Evolutionary conservation across 2,113 vertebrate species (phyloP).

Genomic region (Cacatua alba): DNA sequence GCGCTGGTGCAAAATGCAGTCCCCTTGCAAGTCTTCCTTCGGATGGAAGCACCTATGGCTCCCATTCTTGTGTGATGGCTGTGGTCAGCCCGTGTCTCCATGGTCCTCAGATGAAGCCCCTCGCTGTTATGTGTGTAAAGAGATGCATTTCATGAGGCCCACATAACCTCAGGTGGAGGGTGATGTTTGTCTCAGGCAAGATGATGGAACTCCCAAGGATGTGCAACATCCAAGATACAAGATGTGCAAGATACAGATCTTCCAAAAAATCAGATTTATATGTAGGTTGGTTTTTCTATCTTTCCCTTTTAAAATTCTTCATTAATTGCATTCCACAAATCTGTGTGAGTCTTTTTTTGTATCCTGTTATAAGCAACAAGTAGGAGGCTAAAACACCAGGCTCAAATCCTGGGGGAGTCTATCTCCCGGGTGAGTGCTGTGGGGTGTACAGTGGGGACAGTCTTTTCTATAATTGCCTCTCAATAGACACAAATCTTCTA

Average conservation of each 20-base stretch:
- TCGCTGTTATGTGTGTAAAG: background rate
- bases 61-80: background rate
- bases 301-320: background rate
- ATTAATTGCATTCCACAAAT: background rate
- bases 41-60: background rate
- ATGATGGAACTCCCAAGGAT: background rate
- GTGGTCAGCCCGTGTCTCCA: background rate
- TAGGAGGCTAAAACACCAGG: background rate
- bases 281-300: fast-evolving
- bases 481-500: background rate
- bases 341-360: background rate
- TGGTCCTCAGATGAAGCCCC: background rate
- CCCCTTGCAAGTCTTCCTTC: background rate
- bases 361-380: background rate
- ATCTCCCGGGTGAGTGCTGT: background rate
- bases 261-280: background rate
- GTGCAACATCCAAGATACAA: background rate
- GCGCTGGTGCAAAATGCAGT: background rate
- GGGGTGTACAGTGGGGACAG: background rate
- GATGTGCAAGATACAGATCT: background rate
- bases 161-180: background rate
- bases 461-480: background rate
- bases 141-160: background rate
- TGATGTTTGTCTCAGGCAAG: background rate
- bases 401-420: background rate